Percentiles rank a stretch among this genome's conserved stretches.
These are phyloP conservation scores for Agrochola circellaris DNA, from an alignment of 2,888 invertebrate species.

Conservation along the genomic window DNA sequence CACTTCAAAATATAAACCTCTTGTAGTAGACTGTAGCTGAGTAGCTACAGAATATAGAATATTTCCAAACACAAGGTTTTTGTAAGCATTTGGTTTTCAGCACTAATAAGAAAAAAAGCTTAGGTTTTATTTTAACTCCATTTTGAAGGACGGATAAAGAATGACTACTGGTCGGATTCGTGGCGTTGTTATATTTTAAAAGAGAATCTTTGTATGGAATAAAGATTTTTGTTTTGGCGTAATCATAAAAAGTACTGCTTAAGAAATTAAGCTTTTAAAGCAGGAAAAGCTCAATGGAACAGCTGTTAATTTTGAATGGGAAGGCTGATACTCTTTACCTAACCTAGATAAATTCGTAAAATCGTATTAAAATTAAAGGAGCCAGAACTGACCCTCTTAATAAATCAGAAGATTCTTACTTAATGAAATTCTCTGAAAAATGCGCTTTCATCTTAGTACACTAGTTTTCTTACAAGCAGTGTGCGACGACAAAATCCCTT, in stretches of 20 bases:
- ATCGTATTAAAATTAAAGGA: not conserved
- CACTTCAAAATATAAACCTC: constrained; percentile 11
- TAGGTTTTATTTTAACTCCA: not conserved
- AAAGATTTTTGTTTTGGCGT: not conserved
- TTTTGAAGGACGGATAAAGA: constrained; percentile 1
- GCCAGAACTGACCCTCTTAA: not conserved
- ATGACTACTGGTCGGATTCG: not conserved
- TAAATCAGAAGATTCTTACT: constrained; percentile 27
- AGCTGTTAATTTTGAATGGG: not conserved
- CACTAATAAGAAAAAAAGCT: not conserved
- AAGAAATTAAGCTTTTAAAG: not conserved
- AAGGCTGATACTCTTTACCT: not conserved
- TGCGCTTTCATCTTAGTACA: constrained; percentile 26
- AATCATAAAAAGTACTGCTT: not conserved
- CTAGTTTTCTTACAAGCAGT: constrained; percentile 23
- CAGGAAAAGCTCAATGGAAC: not conserved
- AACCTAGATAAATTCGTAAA: not conserved
- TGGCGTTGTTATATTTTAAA: not conserved
- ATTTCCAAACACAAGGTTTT: constrained; percentile 6
- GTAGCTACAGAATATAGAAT: not conserved
- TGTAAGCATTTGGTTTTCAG: not conserved
- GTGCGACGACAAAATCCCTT: constrained; percentile 8
- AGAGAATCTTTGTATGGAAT: not conserved
- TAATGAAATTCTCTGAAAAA: constrained; percentile 32
- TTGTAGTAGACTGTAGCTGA: not conserved